Evolutionary conservation across 1,140 invertebrate species (phyloP), one percentile per base, ranked within the genome.

Genomic region (Anastatus disparis): DNA sequence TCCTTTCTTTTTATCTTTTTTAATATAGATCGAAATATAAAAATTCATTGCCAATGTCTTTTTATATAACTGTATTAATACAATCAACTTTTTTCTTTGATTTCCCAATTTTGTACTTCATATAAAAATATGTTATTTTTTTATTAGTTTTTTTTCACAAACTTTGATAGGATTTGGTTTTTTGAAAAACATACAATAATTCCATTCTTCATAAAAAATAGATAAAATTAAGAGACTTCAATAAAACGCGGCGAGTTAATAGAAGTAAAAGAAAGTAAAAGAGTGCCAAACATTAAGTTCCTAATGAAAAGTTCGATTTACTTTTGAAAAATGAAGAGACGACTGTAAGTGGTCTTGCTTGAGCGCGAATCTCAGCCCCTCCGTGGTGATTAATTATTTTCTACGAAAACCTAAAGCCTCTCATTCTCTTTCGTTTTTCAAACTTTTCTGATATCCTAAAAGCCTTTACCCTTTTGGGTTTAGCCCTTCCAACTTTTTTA

Each of bases 391-490:
- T 52, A 69, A 69, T 69, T 61, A 69, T 69, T 69, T 69, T 53
- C 35, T 10, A 38, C 15, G 15, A 61, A 48, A 20, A 3, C 35
- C n/a, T 6, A 29, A n/a, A n/a, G n/a, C n/a, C n/a, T n/a, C n/a
- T n/a, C n/a, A n/a, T n/a, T n/a, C n/a, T n/a, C n/a, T n/a, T n/a
- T n/a, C n/a, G n/a, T n/a, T n/a, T n/a, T 2, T 17, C 24, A 3
- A 69, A 69, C 10, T 69, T 69, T 69, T 6, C 42, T 69, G 66
- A 61, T 61, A 61, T 52, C 35, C 66, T 69, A 62, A 69, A 61
- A 69, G 46, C 56, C 13, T 53, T 29, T 22, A 31, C n/a, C 24
- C 29, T 15, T 17, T 13, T 2, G 61, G 22, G 20, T 52, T 38
- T 4, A 26, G 29, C 27, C n/a, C 48, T 27, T 8, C 10, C 3